Conservation (phyloP, 2,113 vertebrate species). For the Nothoprocta perdicaria region DNA sequence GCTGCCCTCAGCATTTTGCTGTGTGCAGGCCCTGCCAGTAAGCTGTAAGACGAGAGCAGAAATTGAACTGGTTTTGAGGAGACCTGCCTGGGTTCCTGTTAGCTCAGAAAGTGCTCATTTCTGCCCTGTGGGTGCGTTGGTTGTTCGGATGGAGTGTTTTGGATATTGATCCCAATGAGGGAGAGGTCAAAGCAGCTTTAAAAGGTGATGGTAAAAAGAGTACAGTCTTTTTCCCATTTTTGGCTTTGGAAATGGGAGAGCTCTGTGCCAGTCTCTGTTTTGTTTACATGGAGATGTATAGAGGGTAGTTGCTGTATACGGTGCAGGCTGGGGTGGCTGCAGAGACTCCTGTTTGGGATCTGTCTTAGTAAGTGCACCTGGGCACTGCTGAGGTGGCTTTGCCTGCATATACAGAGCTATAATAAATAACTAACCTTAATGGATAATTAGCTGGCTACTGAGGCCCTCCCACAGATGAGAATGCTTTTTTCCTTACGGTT, state of each 20-base stretch:
- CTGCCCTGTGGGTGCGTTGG: too few relatives aligned
- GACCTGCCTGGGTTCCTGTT: background rate
- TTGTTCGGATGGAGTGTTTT: background rate
- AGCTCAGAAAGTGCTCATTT: background rate
- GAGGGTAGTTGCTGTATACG: background rate
- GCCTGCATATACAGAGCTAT: conserved; percentile 1
- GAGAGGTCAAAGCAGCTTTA: background rate
- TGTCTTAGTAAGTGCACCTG: background rate
- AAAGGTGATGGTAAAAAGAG: background rate
- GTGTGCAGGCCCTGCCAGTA: background rate
- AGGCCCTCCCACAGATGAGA: conserved; percentile 52
- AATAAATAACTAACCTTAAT: conserved; percentile 55
- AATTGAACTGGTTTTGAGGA: background rate
- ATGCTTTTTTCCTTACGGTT: conserved; percentile 72
- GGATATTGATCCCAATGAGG: background rate
- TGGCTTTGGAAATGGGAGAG: background rate
- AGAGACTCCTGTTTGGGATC: background rate
- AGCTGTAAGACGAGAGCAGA: background rate
- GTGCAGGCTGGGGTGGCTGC: background rate
- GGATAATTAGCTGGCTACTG: conserved; percentile 64
- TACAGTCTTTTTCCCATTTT: too few relatives aligned
- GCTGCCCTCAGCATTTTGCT: background rate
- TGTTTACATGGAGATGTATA: background rate
- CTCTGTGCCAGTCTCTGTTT: background rate
- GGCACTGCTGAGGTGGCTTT: background rate